A percentile compares a stretch with the other conserved stretches of the same genome.
Evolutionary conservation across 1,140 invertebrate species (phyloP).

Genomic region (Venturia canescens): DNA sequence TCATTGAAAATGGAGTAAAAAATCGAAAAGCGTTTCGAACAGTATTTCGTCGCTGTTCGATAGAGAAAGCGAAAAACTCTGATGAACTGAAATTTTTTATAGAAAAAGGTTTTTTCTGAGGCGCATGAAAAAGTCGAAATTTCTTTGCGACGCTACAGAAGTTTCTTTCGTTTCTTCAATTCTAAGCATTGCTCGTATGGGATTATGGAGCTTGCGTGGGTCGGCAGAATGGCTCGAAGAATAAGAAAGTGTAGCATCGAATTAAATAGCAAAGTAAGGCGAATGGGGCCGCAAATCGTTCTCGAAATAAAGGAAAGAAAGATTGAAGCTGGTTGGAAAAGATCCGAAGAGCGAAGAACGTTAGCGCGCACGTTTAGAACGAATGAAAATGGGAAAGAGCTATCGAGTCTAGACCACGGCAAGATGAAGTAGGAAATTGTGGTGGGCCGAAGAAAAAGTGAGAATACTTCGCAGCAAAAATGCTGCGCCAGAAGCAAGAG

Average conservation of each 20-base stretch:
- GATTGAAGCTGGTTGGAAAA: conserved; percentile 12
- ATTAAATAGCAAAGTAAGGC: conserved; percentile 8
- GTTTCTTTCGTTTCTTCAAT: neutral
- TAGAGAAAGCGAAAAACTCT: no score
- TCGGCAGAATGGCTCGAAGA: neutral
- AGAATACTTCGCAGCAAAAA: neutral
- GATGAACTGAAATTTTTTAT: neutral
- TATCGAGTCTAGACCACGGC: conserved; percentile 38
- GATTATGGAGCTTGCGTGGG: neutral
- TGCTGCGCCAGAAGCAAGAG: conserved; percentile 6
- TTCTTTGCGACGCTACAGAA: neutral
- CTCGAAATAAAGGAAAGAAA: neutral
- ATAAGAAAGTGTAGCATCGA: conserved; percentile 22
- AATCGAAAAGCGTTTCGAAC: neutral
- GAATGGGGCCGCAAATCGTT: conserved; percentile 13
- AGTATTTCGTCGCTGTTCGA: neutral
- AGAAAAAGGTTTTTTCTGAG: neutral
- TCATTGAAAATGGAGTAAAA: neutral
- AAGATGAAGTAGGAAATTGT: conserved; percentile 31
- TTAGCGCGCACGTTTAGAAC: conserved; percentile 9
- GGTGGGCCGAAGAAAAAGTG: neutral
- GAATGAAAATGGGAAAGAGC: conserved; percentile 38
- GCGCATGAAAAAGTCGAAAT: neutral
- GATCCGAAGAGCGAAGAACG: conserved; percentile 3
- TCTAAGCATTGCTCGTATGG: neutral